Evolutionary conservation across 2,888 invertebrate genomes (phyloP).

Genomic region (Diaperis boleti): DNA sequence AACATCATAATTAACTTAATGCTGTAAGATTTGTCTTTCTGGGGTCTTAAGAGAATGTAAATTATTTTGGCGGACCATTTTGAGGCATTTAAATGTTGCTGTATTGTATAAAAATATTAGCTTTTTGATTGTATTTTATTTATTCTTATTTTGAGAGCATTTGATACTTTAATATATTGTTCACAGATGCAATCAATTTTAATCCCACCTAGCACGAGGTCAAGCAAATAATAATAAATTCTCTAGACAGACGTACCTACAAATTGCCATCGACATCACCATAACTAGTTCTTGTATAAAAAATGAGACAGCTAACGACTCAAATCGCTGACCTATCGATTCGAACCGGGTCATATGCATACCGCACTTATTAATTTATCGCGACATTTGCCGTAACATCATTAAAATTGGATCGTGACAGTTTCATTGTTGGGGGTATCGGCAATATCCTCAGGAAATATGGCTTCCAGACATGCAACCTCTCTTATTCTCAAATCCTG

Average conservation of each 20-base stretch:
- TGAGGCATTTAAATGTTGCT: background rate
- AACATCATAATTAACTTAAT: slow-evolving; percentile 33
- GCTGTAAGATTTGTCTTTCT: slow-evolving; percentile 23
- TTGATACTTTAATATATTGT: no score
- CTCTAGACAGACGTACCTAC: no score
- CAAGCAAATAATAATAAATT: no score
- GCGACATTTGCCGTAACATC: slow-evolving; percentile 23
- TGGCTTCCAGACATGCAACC: slow-evolving; percentile 31
- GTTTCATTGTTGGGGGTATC: slow-evolving; percentile 33
- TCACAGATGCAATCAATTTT: no score
- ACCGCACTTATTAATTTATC: slow-evolving; percentile 42
- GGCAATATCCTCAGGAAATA: slow-evolving; percentile 23
- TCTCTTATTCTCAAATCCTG: slow-evolving; percentile 13
- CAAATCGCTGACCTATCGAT: slow-evolving; percentile 37
- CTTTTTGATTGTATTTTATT: background rate
- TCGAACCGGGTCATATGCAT: slow-evolving; percentile 43
- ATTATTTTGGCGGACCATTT: background rate
- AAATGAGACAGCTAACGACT: slow-evolving; percentile 3
- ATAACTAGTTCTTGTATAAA: no score
- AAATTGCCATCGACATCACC: no score
- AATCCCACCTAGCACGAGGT: no score
- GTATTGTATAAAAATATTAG: background rate
- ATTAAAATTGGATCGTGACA: slow-evolving; percentile 40
- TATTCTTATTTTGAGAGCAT: no score
- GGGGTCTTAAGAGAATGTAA: slow-evolving; percentile 9